Percentiles rank a stretch among this genome's conserved stretches.
Evolutionary conservation across 2,888 invertebrate genomes (phyloP).

Genomic region (Hymenopus coronatus): DNA sequence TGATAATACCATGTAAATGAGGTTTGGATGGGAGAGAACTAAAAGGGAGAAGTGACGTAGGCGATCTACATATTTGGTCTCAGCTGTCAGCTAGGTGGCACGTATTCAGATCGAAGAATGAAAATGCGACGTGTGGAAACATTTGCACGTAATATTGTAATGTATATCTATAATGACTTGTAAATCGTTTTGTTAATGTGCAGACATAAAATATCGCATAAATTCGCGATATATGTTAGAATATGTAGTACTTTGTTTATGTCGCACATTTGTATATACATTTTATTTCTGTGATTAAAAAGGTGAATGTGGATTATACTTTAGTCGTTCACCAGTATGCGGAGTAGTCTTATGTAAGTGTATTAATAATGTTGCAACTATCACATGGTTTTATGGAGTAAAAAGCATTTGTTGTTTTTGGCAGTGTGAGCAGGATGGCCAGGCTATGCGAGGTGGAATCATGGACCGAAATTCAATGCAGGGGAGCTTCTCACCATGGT

Average conservation of each 20-base stretch:
- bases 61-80: conserved; percentile 31
- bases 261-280: not conserved
- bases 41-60: conserved; percentile 23
- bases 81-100: conserved; percentile 24
- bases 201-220: no score
- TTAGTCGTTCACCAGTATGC: no score
- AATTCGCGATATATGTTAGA: not conserved
- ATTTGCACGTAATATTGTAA: not conserved
- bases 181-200: not conserved
- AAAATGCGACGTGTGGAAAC: not conserved
- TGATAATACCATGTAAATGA: not conserved
- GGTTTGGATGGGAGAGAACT: not conserved
- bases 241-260: not conserved
- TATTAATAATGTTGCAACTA: no score
- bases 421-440: conserved; percentile 27
- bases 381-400: not conserved
- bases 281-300: not conserved
- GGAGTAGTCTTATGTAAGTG: no score
- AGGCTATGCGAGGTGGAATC: conserved; percentile 21
- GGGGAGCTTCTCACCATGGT: conserved; percentile 22
- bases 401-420: not conserved
- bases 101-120: not conserved
- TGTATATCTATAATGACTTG: not conserved
- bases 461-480: conserved; percentile 26
- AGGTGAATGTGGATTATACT: not conserved